Evolutionary conservation across 1,140 invertebrate genomes (phyloP).

Genomic region (Polypedilum pembai): DNA sequence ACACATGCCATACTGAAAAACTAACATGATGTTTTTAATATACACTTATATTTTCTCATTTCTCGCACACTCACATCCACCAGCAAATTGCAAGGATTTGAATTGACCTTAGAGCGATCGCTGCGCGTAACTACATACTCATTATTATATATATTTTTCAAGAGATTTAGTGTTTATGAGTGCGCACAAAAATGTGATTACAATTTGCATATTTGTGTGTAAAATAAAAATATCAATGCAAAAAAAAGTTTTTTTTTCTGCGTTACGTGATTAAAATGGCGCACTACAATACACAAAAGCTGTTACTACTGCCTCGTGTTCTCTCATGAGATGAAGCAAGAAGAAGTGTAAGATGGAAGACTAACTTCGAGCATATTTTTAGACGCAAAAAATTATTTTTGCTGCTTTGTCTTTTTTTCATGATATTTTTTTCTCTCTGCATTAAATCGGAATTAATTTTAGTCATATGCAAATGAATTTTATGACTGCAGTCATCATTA

Average conservation of each 20-base stretch:
- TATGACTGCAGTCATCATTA: not conserved
- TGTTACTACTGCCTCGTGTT: not conserved
- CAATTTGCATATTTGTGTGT: not conserved
- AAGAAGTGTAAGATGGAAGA: not conserved
- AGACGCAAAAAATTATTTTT: not conserved
- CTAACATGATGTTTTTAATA: no score
- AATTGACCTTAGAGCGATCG: not conserved
- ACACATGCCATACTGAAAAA: no score
- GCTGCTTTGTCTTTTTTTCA: not conserved
- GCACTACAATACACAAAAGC: not conserved
- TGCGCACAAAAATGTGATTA: not conserved
- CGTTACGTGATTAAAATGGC: slow-evolving; percentile 8
- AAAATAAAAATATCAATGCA: slow-evolving; percentile 8
- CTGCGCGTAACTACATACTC: not conserved
- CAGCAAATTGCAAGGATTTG: not conserved
- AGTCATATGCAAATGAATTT: not conserved
- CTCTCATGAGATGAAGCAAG: not conserved
- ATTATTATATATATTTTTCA: not conserved
- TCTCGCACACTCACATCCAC: not conserved
- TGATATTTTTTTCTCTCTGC: not conserved
- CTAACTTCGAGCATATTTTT: not conserved
- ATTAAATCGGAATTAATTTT: no score
- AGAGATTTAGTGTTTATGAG: not conserved
- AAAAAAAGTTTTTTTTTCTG: not conserved
- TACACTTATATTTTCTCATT: not conserved